These are phyloP conservation scores for Ormia ochracea DNA, from an alignment of 2,888 invertebrate species.

Conservation along the genomic window DNA sequence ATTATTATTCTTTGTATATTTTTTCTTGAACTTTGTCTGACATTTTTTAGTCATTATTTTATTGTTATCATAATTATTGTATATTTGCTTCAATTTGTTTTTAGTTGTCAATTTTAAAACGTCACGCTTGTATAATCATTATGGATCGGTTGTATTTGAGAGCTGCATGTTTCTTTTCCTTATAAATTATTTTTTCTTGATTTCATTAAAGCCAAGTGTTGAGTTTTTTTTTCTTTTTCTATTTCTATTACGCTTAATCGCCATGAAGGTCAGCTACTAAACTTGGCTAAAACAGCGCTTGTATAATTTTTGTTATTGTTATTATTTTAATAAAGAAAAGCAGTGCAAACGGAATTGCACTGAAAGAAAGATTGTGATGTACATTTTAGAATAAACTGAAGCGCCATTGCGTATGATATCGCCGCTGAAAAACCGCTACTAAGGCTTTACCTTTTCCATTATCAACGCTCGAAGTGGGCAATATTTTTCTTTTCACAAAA, in stretches of 20 bases:
- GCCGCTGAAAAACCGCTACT: too few species aligned
- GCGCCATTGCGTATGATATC: too few species aligned
- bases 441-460: too few species aligned
- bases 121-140: constrained; percentile 1
- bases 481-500: too few species aligned
- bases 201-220: too few species aligned
- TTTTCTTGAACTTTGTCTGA: neutral
- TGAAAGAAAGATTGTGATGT: neutral
- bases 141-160: neutral
- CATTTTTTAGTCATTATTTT: neutral
- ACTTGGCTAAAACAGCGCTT: neutral
- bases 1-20: too few species aligned
- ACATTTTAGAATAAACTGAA: neutral
- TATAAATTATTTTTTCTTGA: neutral
- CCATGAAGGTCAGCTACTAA: constrained; percentile 39
- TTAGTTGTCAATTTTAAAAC: neutral
- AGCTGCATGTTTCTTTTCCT: constrained; percentile 11
- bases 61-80: too few species aligned
- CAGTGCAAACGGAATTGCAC: neutral
- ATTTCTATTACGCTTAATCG: neutral
- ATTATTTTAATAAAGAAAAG: neutral
- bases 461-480: too few species aligned
- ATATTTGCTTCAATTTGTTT: neutral
- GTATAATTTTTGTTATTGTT: neutral
- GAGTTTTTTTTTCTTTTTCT: neutral